Conservation (phyloP, 2,888 invertebrate genomes). For the Pseudococcus viburni region DNA sequence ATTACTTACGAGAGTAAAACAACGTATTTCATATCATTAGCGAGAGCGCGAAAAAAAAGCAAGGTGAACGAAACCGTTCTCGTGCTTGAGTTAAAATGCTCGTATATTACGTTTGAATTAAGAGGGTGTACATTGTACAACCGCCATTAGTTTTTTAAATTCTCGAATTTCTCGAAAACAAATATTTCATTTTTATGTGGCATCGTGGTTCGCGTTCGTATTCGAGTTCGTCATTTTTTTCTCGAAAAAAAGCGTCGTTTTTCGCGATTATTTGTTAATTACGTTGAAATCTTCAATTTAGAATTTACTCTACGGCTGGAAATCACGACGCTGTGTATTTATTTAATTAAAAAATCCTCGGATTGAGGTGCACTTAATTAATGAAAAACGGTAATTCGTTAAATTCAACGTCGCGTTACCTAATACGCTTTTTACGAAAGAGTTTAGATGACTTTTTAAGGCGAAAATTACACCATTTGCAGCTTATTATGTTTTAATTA, state of each 20-base stretch:
- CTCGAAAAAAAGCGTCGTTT: slow-evolving; percentile 13
- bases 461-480: slow-evolving; percentile 41
- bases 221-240: slow-evolving; percentile 15
- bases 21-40: slow-evolving; percentile 1
- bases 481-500: slow-evolving; percentile 48
- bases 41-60: neutral
- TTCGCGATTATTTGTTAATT: slow-evolving; percentile 49
- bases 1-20: neutral
- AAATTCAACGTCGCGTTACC: slow-evolving; percentile 27
- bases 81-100: slow-evolving; percentile 39
- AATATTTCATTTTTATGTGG: slow-evolving; percentile 40
- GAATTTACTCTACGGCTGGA: slow-evolving; percentile 19
- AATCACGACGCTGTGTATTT: slow-evolving; percentile 35
- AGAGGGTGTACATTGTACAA: slow-evolving; percentile 21
- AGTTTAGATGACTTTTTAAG: slow-evolving; percentile 51
- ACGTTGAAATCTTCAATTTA: slow-evolving; percentile 52
- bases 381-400: slow-evolving; percentile 52
- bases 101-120: slow-evolving; percentile 27
- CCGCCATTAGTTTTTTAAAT: slow-evolving; percentile 52
- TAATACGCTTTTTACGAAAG: slow-evolving; percentile 25
- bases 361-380: slow-evolving; percentile 48
- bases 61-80: slow-evolving; percentile 9
- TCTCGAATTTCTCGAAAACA: slow-evolving; percentile 37
- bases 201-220: neutral
- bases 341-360: slow-evolving; percentile 42